Conservation (phyloP, 2,797 vertebrate genomes). For the Anomalospiza imberbis region DNA sequence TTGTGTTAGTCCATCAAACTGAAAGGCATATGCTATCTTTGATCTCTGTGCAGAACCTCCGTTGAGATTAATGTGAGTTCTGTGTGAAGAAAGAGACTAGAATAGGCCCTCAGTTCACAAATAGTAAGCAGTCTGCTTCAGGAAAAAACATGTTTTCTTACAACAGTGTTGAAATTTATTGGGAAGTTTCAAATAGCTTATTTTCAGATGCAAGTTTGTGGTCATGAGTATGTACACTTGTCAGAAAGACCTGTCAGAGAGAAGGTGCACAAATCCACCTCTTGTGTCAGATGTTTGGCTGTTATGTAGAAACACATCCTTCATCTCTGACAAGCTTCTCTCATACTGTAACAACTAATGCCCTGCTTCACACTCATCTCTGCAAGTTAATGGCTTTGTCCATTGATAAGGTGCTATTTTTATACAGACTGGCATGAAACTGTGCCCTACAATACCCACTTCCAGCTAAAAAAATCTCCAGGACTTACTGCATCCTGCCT, state of each 20-base stretch:
- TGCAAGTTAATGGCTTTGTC: neutral
- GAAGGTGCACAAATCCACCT: conserved; percentile 5
- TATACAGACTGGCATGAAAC: neutral
- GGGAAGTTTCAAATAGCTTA: conserved; percentile 33
- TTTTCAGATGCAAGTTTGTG: neutral
- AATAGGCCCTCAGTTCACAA: conserved; percentile 66
- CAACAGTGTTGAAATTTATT: conserved; percentile 46
- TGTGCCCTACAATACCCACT: neutral
- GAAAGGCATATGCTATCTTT: conserved; percentile 71
- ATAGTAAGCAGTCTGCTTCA: conserved; percentile 60
- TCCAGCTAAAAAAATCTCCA: neutral
- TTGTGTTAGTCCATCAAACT: conserved; percentile 64
- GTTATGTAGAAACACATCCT: neutral
- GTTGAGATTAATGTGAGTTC: conserved; percentile 63
- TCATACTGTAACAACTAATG: neutral
- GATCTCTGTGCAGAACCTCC: conserved; percentile 62
- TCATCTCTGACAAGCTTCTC: neutral
- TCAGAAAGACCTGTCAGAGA: conserved; percentile 21
- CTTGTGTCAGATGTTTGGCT: neutral
- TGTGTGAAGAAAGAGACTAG: conserved; percentile 59
- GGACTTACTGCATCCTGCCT: conserved; percentile 97
- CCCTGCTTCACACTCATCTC: neutral
- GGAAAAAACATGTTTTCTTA: conserved; percentile 54
- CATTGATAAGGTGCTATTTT: neutral
- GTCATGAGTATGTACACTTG: neutral